phyloP scores from a whole-genome alignment of 2,888 invertebrate species.

The Acleris laterana region DNA sequence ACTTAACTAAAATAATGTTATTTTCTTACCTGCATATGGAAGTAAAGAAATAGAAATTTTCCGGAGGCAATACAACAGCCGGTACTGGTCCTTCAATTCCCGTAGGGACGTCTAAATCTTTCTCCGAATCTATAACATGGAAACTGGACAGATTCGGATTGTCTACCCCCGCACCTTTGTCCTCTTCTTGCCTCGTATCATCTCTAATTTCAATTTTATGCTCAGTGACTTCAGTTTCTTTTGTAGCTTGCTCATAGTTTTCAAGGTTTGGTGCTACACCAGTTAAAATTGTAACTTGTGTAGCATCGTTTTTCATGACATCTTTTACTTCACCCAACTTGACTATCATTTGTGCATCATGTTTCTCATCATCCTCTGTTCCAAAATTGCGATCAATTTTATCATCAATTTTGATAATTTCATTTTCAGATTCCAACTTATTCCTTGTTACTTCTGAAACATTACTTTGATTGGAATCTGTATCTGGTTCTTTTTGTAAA shows the following conservation, averaged over 20 bases:
- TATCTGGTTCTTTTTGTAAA: constrained; percentile 1
- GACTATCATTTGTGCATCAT: not conserved
- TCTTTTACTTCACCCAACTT: not conserved
- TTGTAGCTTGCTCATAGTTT: constrained; percentile 17
- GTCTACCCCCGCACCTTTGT: constrained; percentile 43
- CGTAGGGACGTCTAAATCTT: constrained; percentile 75
- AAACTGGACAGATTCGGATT: constrained; percentile 65
- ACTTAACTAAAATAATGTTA: not conserved
- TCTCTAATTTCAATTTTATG: constrained; percentile 37
- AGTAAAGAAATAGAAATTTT: constrained; percentile 47
- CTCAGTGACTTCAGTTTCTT: constrained; percentile 17
- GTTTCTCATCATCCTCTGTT: not conserved
- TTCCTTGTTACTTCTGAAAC: constrained; percentile 19
- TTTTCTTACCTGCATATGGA: constrained; percentile 33
- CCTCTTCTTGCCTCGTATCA: constrained; percentile 32
- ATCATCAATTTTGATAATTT: constrained; percentile 30
- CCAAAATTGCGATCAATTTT: constrained; percentile 20
- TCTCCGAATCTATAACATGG: constrained; percentile 73
- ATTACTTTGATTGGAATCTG: not conserved
- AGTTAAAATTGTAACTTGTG: not conserved
- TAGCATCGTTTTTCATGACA: not conserved
- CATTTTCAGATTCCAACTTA: constrained; percentile 30
- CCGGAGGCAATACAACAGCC: constrained; percentile 65
- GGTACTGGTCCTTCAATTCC: constrained; percentile 77
- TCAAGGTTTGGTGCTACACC: not conserved